A percentile compares a stretch with the other conserved stretches of the same genome.
phyloP scores from a whole-genome alignment of 2,113 vertebrate species.

The Hylia prasina region DNA sequence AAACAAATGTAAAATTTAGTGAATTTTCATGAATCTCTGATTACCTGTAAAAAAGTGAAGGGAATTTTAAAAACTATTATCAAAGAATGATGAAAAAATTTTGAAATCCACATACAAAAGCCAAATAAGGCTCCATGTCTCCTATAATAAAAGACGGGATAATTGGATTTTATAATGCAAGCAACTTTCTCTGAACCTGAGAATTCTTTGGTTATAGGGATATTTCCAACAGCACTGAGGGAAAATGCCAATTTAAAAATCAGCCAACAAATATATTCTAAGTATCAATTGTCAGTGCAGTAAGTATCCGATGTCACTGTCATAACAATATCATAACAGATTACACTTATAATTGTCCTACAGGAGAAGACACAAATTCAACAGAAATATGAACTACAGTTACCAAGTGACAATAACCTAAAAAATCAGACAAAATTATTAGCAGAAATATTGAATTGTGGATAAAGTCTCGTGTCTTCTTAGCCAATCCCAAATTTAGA shows the following conservation, averaged over 20 bases:
- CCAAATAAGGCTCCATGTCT: not conserved
- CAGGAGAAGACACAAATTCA: not conserved
- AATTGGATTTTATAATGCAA: not conserved
- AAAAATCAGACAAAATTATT: not conserved
- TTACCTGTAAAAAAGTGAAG: not conserved
- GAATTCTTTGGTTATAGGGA: not conserved
- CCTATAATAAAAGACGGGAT: not conserved
- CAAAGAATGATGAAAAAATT: accelerated
- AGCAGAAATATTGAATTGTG: not conserved
- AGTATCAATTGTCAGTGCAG: not conserved
- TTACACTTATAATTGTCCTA: not conserved
- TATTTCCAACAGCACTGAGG: not conserved
- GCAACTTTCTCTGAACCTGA: not conserved
- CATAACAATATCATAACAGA: not conserved
- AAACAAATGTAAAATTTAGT: not conserved
- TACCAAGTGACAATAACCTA: not conserved
- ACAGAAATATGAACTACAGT: not conserved
- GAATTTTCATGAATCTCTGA: not conserved
- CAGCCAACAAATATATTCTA: not conserved
- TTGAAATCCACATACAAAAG: not conserved
- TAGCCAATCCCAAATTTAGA: not conserved
- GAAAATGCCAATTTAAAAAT: not conserved
- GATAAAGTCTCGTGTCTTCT: not conserved
- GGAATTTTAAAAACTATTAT: not conserved
- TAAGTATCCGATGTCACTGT: not conserved